These are phyloP conservation scores for Cyanoderma ruficeps DNA, from an alignment of 2,113 vertebrate genomes.

Conservation along the genomic window DNA sequence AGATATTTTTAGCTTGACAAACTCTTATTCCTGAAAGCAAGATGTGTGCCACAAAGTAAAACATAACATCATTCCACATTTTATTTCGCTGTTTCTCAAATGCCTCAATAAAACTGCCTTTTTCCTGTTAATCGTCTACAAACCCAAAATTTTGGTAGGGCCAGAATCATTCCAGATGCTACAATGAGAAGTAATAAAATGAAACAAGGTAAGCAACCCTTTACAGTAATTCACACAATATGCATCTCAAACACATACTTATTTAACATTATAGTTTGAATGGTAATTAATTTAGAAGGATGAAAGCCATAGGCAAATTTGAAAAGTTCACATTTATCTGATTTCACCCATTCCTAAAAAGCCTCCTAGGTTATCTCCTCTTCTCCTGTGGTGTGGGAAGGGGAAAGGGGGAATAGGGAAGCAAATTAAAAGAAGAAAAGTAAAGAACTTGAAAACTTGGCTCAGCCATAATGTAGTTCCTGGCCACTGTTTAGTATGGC, in stretches of 20 bases:
- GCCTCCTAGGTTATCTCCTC: neutral
- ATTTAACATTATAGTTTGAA: constrained; percentile 2
- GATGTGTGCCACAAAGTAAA: neutral
- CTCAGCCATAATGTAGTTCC: constrained; percentile 9
- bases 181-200: constrained; percentile 63
- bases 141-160: constrained; percentile 35
- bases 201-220: constrained; percentile 47
- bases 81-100: constrained; percentile 54
- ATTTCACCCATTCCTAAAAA: neutral
- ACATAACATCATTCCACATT: neutral
- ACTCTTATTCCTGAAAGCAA: neutral
- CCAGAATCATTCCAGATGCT: constrained; percentile 68
- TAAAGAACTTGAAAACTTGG: neutral
- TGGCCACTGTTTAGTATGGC: constrained; percentile 7
- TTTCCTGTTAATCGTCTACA: constrained; percentile 39
- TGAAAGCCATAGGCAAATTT: constrained; percentile 22
- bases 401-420: neutral
- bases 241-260: constrained; percentile 31
- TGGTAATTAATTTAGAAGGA: constrained; percentile 47
- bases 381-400: neutral
- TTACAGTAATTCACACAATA: constrained; percentile 9
- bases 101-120: constrained; percentile 47
- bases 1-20: neutral
- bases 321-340: neutral
- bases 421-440: neutral